These are phyloP conservation scores for Trypoxylus dichotomus DNA, from an alignment of 1,140 invertebrate genomes.

Conservation along the genomic window DNA sequence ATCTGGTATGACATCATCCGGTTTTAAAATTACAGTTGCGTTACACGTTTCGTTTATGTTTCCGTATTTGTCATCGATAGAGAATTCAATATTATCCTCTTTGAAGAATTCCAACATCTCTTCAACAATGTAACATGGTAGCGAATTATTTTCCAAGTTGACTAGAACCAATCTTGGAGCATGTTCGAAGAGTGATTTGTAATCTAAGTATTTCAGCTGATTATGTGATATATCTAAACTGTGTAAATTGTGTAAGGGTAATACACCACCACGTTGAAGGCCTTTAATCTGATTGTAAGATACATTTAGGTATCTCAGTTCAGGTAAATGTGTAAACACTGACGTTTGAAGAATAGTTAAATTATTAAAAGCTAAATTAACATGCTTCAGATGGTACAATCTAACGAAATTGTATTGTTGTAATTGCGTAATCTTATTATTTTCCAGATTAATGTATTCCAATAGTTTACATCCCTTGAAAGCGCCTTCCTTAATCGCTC, in stretches of 20 bases:
- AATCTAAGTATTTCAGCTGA: constrained; percentile 46
- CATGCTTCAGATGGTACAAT: constrained; percentile 37
- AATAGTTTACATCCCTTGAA: constrained; percentile 40
- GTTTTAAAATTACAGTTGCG: not conserved
- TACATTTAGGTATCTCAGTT: constrained; percentile 42
- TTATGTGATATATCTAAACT: constrained; percentile 48
- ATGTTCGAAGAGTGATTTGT: constrained; percentile 41
- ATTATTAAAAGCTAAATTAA: constrained; percentile 43
- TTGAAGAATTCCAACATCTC: constrained; percentile 47
- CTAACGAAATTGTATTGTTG: constrained; percentile 32
- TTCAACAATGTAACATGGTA: constrained; percentile 46
- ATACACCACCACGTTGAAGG: constrained; percentile 43
- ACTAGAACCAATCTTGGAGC: constrained; percentile 44
- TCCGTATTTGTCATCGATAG: constrained; percentile 41
- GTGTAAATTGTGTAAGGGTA: constrained; percentile 44
- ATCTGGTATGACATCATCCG: not conserved
- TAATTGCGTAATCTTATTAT: constrained; percentile 40
- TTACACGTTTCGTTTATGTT: constrained; percentile 32
- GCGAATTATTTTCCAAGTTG: constrained; percentile 43
- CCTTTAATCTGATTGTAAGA: constrained; percentile 43
- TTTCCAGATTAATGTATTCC: constrained; percentile 44
- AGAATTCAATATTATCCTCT: constrained; percentile 48
- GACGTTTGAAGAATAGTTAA: constrained; percentile 41
- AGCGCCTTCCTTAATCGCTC: constrained; percentile 52
- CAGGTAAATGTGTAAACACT: constrained; percentile 42